Evolutionary conservation across 1,140 invertebrate species (phyloP).

Genomic region (Philotrypesis tridentata): DNA sequence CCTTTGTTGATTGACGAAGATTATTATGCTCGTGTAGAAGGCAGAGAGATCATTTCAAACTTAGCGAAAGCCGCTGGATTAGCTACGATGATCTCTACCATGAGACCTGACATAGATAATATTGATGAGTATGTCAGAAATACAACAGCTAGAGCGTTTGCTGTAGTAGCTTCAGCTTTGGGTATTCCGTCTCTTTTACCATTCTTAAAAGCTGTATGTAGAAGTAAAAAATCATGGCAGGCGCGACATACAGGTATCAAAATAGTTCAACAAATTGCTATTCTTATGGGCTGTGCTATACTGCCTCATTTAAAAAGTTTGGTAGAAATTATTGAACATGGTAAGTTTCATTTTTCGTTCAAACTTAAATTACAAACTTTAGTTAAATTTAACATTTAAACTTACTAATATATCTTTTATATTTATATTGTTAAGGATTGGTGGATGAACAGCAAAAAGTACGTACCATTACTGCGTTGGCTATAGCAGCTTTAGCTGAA

Average conservation of each 20-base stretch:
- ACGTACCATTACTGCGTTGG: slow-evolving; percentile 97
- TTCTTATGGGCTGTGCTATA: slow-evolving; percentile 99
- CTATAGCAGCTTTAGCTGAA: slow-evolving; percentile 97
- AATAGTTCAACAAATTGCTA: slow-evolving; percentile 99
- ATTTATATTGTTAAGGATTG: slow-evolving; percentile 72
- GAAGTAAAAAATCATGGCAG: slow-evolving; percentile 99
- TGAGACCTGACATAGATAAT: slow-evolving; percentile 99
- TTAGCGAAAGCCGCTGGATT: slow-evolving; percentile 99
- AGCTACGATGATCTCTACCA: slow-evolving; percentile 99
- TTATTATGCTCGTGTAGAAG: slow-evolving; percentile 99
- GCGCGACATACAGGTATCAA: slow-evolving; percentile 99
- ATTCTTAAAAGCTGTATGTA: slow-evolving; percentile 99
- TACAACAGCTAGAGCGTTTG: slow-evolving; percentile 98
- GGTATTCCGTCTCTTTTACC: slow-evolving; percentile 98
- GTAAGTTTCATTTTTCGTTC: slow-evolving; percentile 70
- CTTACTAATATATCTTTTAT: slow-evolving; percentile 10
- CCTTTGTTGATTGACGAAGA: slow-evolving; percentile 99
- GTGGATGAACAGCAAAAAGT: slow-evolving; percentile 93
- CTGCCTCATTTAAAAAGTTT: slow-evolving; percentile 97
- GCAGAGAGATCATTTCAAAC: slow-evolving; percentile 99
- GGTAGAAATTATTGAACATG: slow-evolving; percentile 99
- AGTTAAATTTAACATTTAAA: background rate
- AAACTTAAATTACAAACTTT: too few relatives aligned
- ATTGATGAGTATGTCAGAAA: slow-evolving; percentile 99
- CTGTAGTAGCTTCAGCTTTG: slow-evolving; percentile 98